These are phyloP conservation scores for Arbacia lixula DNA, from an alignment of 53 echinoderm and acorn worm species.

Conservation along the genomic window DNA sequence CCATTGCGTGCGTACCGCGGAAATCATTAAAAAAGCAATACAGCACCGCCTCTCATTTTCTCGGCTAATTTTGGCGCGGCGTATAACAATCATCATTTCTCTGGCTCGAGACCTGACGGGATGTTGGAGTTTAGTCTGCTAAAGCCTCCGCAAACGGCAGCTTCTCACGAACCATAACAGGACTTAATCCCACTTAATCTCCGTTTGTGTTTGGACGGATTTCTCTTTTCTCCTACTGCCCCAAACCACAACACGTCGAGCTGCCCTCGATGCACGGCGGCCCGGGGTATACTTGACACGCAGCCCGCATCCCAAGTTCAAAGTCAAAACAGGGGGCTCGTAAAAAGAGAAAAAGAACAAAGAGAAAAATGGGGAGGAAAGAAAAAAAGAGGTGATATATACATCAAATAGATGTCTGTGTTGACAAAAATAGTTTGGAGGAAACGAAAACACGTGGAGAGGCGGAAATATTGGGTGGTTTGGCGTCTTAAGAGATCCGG, in stretches of 20 bases:
- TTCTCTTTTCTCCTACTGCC: background rate
- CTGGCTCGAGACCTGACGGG: background rate
- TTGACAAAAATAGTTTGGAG: no score
- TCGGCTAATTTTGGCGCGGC: background rate
- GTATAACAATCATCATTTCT: background rate
- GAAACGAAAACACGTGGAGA: no score
- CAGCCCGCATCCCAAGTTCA: background rate
- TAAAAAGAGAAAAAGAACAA: conserved; percentile 9
- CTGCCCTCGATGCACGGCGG: no score
- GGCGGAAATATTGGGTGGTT: no score
- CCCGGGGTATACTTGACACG: no score
- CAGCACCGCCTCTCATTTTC: background rate
- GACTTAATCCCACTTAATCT: conserved; percentile 40
- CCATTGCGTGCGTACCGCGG: no score
- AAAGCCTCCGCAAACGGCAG: conserved; percentile 3
- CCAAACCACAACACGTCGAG: no score
- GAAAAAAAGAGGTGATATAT: conserved; percentile 12
- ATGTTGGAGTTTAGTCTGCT: conserved; percentile 49
- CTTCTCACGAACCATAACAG: conserved; percentile 44
- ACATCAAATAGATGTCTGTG: background rate
- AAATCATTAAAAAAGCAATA: background rate
- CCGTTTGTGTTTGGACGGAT: conserved; percentile 39
- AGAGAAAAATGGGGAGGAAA: background rate
- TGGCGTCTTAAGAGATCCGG: no score
- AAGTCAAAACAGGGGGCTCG: no score